Evolutionary conservation across 2,113 vertebrate species (phyloP).

Genomic region (Xenus cinereus): DNA sequence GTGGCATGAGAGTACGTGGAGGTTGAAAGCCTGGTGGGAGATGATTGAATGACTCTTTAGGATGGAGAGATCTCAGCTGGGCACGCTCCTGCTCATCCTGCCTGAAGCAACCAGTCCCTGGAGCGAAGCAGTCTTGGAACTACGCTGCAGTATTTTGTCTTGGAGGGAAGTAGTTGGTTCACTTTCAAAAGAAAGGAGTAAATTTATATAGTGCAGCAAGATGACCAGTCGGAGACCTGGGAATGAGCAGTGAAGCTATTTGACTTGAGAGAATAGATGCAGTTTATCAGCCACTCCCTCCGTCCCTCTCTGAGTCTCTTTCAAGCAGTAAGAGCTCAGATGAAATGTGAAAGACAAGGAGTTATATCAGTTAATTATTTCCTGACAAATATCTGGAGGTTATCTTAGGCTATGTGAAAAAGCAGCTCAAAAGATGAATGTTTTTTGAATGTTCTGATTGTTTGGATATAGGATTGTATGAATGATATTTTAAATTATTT

Average conservation of each 20-base stretch:
- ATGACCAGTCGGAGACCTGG: not conserved
- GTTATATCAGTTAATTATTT: not conserved
- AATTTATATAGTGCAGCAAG: not conserved
- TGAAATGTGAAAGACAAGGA: not conserved
- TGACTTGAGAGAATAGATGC: not conserved
- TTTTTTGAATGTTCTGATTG: not conserved
- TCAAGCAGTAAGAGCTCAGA: not conserved
- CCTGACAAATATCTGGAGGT: not conserved
- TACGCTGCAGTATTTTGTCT: not conserved
- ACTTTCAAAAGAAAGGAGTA: not conserved
- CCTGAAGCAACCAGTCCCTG: not conserved
- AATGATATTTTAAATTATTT: not conserved
- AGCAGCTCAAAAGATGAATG: not conserved
- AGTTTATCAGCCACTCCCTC: not conserved
- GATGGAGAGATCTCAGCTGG: not conserved
- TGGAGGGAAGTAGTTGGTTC: not conserved
- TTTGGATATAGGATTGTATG: not conserved
- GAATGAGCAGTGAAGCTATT: not conserved
- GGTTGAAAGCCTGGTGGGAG: not conserved
- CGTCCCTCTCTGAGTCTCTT: not conserved
- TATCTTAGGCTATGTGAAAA: not conserved
- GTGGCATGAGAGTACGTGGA: not conserved
- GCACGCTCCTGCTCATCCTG: not conserved
- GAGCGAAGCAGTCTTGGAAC: not conserved
- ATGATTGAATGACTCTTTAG: not conserved